Conservation (phyloP, 23 tunicate species). For the Diplosoma virens region DNA sequence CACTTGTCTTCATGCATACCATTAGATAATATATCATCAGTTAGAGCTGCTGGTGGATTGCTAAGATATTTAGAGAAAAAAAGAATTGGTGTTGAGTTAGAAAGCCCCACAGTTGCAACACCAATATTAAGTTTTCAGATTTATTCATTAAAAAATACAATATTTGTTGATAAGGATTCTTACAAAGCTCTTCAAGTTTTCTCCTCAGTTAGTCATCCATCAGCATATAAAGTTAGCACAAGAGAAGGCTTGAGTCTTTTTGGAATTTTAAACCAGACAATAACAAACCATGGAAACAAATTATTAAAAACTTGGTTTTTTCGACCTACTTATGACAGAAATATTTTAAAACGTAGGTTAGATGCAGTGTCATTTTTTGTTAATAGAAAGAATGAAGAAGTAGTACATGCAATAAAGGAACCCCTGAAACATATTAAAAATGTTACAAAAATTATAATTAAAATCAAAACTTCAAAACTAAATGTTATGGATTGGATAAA, state of each 20-base stretch:
- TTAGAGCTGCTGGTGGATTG: constrained; percentile 76
- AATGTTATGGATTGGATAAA: constrained; percentile 65
- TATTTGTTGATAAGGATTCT: constrained; percentile 58
- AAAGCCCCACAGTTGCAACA: constrained; percentile 42
- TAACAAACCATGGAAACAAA: constrained; percentile 51
- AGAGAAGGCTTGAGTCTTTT: constrained; percentile 86
- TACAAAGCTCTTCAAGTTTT: constrained; percentile 73
- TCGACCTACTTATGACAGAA: constrained; percentile 65
- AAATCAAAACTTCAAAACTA: constrained; percentile 50
- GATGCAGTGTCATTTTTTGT: constrained; percentile 62
- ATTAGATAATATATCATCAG: constrained; percentile 44
- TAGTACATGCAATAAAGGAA: constrained; percentile 26
- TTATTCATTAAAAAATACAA: constrained; percentile 43
- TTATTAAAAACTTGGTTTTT: constrained; percentile 67
- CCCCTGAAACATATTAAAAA: constrained; percentile 55
- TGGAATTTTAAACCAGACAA: constrained; percentile 65
- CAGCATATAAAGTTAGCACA: constrained; percentile 51
- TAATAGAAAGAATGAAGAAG: constrained; percentile 43
- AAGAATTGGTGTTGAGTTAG: constrained; percentile 61
- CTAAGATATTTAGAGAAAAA: constrained; percentile 70
- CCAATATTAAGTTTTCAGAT: constrained; percentile 50
- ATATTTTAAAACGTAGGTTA: constrained; percentile 43
- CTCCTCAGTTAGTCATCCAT: constrained; percentile 63
- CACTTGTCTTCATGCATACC: constrained; percentile 55
- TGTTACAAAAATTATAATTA: constrained; percentile 41